A percentile compares a stretch with the other conserved stretches of the same genome.
Conservation (phyloP, 2,797 vertebrate genomes). For the Ibycter americanus region DNA sequence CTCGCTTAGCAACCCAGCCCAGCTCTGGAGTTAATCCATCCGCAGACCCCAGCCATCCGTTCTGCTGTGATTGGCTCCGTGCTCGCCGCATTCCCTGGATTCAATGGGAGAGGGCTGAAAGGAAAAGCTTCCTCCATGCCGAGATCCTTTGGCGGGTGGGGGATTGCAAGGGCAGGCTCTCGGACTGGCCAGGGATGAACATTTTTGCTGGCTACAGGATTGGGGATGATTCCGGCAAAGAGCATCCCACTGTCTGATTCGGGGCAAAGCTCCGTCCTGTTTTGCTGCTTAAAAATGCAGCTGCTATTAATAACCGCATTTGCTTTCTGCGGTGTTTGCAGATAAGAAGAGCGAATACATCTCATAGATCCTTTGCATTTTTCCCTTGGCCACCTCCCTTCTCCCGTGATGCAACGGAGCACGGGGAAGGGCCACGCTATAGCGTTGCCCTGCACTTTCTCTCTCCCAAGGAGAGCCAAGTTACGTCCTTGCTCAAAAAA, state of each 20-base stretch:
- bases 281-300: background rate
- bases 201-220: background rate
- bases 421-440: background rate
- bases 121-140: background rate
- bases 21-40: background rate
- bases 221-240: background rate
- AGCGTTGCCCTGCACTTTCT: background rate
- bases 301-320: background rate
- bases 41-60: background rate
- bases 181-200: background rate
- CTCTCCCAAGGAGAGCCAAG: background rate
- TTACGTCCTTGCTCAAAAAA: background rate
- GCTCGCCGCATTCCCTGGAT: constrained; percentile 14
- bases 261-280: background rate
- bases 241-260: background rate
- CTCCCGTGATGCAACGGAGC: background rate
- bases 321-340: background rate
- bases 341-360: background rate
- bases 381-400: constrained; percentile 20
- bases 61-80: background rate
- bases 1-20: background rate
- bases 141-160: background rate
- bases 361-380: background rate
- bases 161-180: background rate
- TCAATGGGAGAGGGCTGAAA: constrained; percentile 15